Evolutionary conservation across 1,140 invertebrate species (phyloP).

Genomic region (Aphidius gifuensis): DNA sequence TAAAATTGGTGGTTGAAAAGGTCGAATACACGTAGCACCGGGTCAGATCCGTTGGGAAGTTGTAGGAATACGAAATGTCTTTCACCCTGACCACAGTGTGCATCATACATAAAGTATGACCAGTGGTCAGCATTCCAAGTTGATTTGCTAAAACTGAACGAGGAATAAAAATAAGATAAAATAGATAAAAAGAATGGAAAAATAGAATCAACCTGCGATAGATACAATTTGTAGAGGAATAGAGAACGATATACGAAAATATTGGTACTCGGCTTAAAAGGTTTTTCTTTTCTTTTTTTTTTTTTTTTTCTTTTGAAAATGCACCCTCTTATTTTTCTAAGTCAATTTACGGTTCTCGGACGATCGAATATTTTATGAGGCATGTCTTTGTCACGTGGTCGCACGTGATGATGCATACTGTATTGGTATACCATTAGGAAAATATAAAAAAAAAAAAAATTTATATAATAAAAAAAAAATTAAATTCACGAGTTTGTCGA

Average conservation of each 20-base stretch:
- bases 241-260: too few relatives aligned
- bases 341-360: constrained; percentile 37
- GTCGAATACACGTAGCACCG: constrained; percentile 22
- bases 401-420: constrained; percentile 24
- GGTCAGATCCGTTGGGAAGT: constrained; percentile 45
- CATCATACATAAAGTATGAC: constrained; percentile 49
- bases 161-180: constrained; percentile 10
- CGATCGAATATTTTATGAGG: constrained; percentile 46
- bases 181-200: constrained; percentile 10
- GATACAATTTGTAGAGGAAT: constrained; percentile 24
- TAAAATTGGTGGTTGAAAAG: background rate
- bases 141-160: constrained; percentile 20
- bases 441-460: background rate
- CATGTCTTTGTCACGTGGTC: constrained; percentile 34
- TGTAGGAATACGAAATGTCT: constrained; percentile 46
- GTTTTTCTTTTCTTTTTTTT: too few relatives aligned
- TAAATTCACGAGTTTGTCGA: constrained; percentile 10
- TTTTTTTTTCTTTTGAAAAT: background rate
- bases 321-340: constrained; percentile 30
- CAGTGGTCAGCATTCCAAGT: constrained; percentile 27
- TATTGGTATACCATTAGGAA: constrained; percentile 1
- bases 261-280: too few relatives aligned
- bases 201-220: background rate
- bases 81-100: constrained; percentile 28
- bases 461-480: constrained; percentile 10